Conservation (phyloP, 1,140 invertebrate genomes). For the Thaumetopoea pityocampa region DNA sequence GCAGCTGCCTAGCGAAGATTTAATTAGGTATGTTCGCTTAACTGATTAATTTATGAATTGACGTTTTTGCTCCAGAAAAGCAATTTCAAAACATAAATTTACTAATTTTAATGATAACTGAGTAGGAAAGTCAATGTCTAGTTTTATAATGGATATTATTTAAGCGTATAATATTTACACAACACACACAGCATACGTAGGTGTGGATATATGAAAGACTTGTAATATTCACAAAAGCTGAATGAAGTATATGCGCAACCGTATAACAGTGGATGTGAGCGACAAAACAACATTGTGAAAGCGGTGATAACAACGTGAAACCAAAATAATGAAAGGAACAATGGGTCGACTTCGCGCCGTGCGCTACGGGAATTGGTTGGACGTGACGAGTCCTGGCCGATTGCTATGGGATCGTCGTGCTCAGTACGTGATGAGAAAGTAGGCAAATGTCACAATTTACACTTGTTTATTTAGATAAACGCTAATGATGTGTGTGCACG, state of each 20-base stretch:
- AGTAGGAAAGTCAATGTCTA: not conserved
- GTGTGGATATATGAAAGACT: conserved; percentile 4
- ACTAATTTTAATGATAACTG: conserved; percentile 2
- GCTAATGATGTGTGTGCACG: not conserved
- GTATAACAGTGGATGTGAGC: conserved; percentile 18
- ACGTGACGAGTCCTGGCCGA: too few species aligned
- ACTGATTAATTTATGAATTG: conserved; percentile 4
- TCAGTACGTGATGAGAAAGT: too few species aligned
- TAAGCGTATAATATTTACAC: conserved; percentile 9
- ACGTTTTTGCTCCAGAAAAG: not conserved
- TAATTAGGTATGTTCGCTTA: conserved; percentile 6
- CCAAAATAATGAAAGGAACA: conserved; percentile 39
- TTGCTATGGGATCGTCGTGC: too few species aligned
- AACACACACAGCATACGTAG: conserved; percentile 6
- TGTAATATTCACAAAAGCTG: conserved; percentile 10
- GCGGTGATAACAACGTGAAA: conserved; percentile 31
- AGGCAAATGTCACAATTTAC: conserved; percentile 11
- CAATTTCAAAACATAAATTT: not conserved
- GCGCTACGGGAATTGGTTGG: conserved; percentile 34
- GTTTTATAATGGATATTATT: conserved; percentile 1
- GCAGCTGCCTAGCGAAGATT: conserved; percentile 31
- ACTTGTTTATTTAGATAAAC: not conserved
- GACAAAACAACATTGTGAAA: conserved; percentile 18
- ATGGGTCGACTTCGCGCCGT: conserved; percentile 69
- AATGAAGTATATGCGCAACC: conserved; percentile 13